Conservation (phyloP, 2,888 invertebrate species). For the Patella pellucida region DNA sequence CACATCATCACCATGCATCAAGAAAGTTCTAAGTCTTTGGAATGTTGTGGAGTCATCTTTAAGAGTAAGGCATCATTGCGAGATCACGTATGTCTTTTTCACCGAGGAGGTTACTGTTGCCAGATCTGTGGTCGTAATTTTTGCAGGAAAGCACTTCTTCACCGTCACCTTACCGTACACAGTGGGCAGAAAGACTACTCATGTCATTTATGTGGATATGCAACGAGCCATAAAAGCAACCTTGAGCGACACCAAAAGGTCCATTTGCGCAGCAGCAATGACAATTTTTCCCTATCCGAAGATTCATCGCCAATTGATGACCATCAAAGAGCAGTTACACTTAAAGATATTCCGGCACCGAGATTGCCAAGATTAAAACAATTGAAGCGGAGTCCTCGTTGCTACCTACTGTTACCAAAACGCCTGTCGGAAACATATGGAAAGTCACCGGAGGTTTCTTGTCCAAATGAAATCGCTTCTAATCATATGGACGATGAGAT, state of each 20-base stretch:
- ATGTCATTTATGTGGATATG: constrained; percentile 70
- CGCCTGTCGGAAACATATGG: no score
- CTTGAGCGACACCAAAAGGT: constrained; percentile 70
- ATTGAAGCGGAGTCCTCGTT: no score
- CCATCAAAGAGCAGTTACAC: no score
- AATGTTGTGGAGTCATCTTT: constrained; percentile 69
- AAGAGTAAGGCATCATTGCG: constrained; percentile 69
- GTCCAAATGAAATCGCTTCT: no score
- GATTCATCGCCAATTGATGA: not conserved
- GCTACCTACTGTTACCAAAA: no score
- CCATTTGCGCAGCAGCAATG: constrained; percentile 39
- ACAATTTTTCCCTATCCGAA: not conserved
- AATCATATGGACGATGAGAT: no score
- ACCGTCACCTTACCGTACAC: constrained; percentile 71
- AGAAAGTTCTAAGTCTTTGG: constrained; percentile 56
- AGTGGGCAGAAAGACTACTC: constrained; percentile 71
- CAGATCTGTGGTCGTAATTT: constrained; percentile 69
- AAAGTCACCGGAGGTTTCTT: no score
- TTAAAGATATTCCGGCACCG: no score
- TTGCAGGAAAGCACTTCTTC: constrained; percentile 71
- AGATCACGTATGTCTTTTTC: constrained; percentile 68
- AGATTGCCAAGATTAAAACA: no score
- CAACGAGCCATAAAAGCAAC: constrained; percentile 72
- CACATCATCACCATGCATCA: constrained; percentile 72
- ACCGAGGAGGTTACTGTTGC: constrained; percentile 71